Evolutionary conservation across 35 echinoderm and acorn worm genomes (phyloP).

Genomic region (Eucidaris tribuloides): DNA sequence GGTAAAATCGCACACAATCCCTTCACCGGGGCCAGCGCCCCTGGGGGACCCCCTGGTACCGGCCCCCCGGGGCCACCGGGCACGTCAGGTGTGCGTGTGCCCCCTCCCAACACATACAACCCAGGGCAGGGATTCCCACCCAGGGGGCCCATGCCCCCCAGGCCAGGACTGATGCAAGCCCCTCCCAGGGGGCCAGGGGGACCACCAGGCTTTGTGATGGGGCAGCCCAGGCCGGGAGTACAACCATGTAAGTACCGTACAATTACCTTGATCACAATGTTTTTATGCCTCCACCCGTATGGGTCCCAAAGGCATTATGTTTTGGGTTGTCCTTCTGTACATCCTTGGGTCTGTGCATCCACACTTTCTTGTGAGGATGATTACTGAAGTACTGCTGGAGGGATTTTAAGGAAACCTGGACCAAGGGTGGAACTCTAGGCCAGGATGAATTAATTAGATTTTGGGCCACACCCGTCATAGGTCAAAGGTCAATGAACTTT

Average conservation of each 20-base stretch:
- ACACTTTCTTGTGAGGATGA: too few relatives aligned
- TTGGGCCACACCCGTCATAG: too few relatives aligned
- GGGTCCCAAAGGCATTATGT: too few relatives aligned
- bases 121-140: constrained; percentile 38
- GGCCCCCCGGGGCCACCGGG: not conserved
- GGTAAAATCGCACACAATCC: constrained; percentile 94
- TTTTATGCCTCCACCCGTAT: too few relatives aligned
- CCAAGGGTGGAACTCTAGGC: too few relatives aligned
- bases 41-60: not conserved
- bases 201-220: constrained; percentile 43
- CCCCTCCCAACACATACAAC: constrained; percentile 67
- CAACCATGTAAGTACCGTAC: constrained; percentile 11
- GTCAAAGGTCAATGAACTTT: too few relatives aligned
- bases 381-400: too few relatives aligned
- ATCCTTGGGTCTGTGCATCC: too few relatives aligned
- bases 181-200: constrained; percentile 20
- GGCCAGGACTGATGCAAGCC: constrained; percentile 28
- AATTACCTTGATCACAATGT: not conserved
- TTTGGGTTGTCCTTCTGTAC: too few relatives aligned
- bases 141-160: constrained; percentile 47
- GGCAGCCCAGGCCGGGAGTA: constrained; percentile 60
- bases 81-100: constrained; percentile 44
- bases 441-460: too few relatives aligned
- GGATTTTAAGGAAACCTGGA: too few relatives aligned
- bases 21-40: constrained; percentile 58